These are phyloP conservation scores for Grus americana DNA, from an alignment of 2,113 vertebrate genomes.

Conservation along the genomic window DNA sequence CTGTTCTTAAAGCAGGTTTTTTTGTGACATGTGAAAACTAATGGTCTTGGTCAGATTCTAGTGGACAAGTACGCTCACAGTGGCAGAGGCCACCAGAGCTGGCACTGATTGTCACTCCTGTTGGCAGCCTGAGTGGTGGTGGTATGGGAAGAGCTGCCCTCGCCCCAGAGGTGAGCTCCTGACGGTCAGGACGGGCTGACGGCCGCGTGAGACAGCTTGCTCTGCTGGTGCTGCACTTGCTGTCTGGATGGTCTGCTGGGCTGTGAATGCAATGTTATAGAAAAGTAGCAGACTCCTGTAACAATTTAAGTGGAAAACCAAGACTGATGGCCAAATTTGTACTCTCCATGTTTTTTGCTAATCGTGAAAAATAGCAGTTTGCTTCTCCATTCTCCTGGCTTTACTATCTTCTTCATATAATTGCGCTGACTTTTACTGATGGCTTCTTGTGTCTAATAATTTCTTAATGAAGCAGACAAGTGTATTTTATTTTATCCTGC, in stretches of 20 bases:
- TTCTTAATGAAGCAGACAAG: constrained; percentile 15
- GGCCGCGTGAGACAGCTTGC: fast-evolving
- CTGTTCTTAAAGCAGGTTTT: background rate
- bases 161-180: background rate
- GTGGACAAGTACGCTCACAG: background rate
- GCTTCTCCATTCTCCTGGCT: background rate
- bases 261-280: background rate
- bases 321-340: background rate
- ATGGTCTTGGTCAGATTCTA: background rate
- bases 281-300: background rate
- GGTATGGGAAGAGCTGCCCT: background rate
- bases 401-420: background rate
- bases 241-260: background rate
- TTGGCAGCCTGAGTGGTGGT: background rate
- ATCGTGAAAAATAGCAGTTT: background rate
- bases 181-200: background rate
- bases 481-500: background rate
- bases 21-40: background rate
- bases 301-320: background rate
- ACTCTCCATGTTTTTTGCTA: background rate
- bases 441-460: background rate
- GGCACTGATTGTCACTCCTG: background rate
- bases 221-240: background rate
- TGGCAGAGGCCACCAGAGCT: background rate
- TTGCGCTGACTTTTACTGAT: background rate